Evolutionary conservation across 2,888 invertebrate genomes (phyloP), one percentile per base, ranked within the genome.

Genomic region (Habroteleia sp.): DNA sequence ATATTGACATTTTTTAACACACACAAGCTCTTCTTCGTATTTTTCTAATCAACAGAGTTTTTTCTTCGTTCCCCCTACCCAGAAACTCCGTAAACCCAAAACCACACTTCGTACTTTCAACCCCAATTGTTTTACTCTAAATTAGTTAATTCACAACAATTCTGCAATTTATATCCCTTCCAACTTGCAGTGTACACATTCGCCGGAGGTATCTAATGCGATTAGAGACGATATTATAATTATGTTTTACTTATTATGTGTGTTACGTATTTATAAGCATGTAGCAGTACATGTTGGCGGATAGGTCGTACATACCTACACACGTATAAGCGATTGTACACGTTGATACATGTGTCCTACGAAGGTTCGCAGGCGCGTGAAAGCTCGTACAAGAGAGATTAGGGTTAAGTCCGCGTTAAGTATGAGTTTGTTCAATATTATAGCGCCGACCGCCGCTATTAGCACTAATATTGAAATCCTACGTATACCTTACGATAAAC

Each of bases 391-490:
- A 54, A 73, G 66, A 54, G 60, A 66, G 66, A 74, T 74, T 74
- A 74, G 62, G 62, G 46, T 56, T 68, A 68, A 73, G 72, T 65
- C 65, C 29, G 58, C 44, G 52, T 73, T 73, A 72, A 74, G 60
- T 74, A 62, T 48, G 60, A 66, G 60, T 60, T 54, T 60, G 66
- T 60, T 41, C 62, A 42, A 68, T 56, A 74, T 74, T 62, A 74
- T 74, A 54, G 62, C 56, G 68, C 56, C 56, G 63, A 37, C 62
- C 69, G 29, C 60, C 27, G 41, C 66, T 74, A 74, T 74, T 66
- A 74, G 48, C 66, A 41, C 54, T 66, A 62, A 74, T 68, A 68
- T 74, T 74, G 74, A 74, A 74, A 74, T 74, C 69, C 69, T 42
- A 35, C 44, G 37, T 60, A 69, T 37, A 69, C 69, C 60, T 69